Evolutionary conservation across 2,888 invertebrate genomes (phyloP), one percentile per base, ranked within the genome.

Genomic region (Cordylochernes scorpioides): DNA sequence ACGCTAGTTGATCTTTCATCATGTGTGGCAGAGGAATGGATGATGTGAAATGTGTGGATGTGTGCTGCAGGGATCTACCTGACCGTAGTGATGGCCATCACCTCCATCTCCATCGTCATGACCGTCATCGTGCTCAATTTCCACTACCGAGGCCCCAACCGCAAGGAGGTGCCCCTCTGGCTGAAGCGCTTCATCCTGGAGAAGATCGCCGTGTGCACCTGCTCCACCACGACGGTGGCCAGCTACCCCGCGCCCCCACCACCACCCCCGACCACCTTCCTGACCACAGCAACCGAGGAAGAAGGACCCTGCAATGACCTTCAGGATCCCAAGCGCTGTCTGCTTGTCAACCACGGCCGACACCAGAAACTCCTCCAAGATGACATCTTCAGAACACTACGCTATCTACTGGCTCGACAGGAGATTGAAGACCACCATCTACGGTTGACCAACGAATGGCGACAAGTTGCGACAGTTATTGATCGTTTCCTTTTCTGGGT

Each of bases 21-120:
- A n/a, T n/a, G n/a, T n/a, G n/a, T n/a, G n/a, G n/a, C n/a, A n/a
- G n/a, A n/a, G n/a, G n/a, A n/a, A n/a, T n/a, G n/a, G n/a, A n/a
- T n/a, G n/a, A n/a, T n/a, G n/a, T n/a, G n/a, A n/a, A n/a, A n/a
- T n/a, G n/a, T n/a, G n/a, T n/a, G n/a, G n/a, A n/a, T n/a, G n/a
- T n/a, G n/a, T n/a, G n/a, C n/a, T n/a, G n/a, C n/a, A 60, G 60
- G 60, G 37, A 59, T 63, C 30, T 62, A 62, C 45, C 45, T 62
- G 39, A 62, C 62, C 2, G 55, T 56, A 8, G 61, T 62, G 19
- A 62, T 62, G 62, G 55, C 57, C 16, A 53, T 62, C 45, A 61
- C 62, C n/a, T 59, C 60, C 17, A 52, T 61, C 32, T 60, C 60
- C 4, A 60, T 45, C 35, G 59, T 60, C 30, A 54, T 59, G 51